Conservation (phyloP, 2,888 invertebrate genomes). For the Drosophila emarginata region DNA sequence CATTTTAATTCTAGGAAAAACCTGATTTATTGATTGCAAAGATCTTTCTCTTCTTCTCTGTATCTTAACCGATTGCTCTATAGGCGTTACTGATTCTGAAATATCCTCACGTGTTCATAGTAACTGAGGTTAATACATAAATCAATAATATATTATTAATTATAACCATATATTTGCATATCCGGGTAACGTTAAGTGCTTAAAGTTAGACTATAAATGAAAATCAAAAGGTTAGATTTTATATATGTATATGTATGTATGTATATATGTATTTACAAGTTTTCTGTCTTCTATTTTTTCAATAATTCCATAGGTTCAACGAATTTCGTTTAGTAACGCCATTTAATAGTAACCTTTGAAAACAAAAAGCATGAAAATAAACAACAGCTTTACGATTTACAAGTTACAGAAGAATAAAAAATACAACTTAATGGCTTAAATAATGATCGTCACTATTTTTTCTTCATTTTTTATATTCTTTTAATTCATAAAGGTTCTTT, state of each 20-base stretch:
- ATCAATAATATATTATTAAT: conserved; percentile 4
- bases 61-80: not conserved
- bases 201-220: not conserved
- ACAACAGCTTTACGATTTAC: not conserved
- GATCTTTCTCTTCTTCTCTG: not conserved
- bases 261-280: not conserved
- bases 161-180: not conserved
- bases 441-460: not conserved
- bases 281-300: not conserved
- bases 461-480: not conserved
- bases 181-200: not conserved
- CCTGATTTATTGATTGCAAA: not conserved
- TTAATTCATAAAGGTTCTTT: not conserved
- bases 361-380: not conserved
- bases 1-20: not conserved
- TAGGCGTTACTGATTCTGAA: not conserved
- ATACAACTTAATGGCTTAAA: not conserved
- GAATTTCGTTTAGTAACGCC: conserved; percentile 1
- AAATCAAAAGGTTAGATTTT: not conserved
- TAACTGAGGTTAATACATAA: not conserved
- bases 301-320: not conserved
- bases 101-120: not conserved
- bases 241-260: too few species aligned
- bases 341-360: not conserved
- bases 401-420: not conserved